Evolutionary conservation across 1,140 invertebrate species (phyloP), one percentile per base, ranked within the genome.

Genomic region (Drosophila serrata): DNA sequence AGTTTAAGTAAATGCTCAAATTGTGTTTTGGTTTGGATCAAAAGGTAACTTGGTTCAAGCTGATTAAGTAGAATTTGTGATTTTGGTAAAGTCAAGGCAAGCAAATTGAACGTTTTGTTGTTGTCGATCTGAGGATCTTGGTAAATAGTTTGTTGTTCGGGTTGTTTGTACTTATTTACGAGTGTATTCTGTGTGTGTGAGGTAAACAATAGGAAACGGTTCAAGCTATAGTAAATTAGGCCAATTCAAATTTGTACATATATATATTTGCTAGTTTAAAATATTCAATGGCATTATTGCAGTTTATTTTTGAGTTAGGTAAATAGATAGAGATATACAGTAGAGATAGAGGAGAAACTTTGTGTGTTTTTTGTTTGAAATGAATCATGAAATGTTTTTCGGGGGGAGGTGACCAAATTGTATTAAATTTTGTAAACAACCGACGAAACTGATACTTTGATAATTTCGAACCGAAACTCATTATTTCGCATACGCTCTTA

Each of bases 371-470:
- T 57, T 33, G 53, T 80, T 59, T 74, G 59, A 42, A 60, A 60
- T 64, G 51, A 57, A 24, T 74, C 46, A 73, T 79, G 55, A 65
- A 75, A 73, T 55, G 64, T 69, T 67, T 40, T n/a, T n/a, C n/a
- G n/a, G 35, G 73, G 55, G 49, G 12, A 53, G 73, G 39, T 72
- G 84, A 86, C 76, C 82, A 68, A 78, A 86, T 78, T 81, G 79
- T 63, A 79, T 29, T 29, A 17, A 65, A 76, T 65, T 67, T 42
- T 45, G 24, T 60, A 40, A 70, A 37, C 19, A 58, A 70, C 68
- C 67, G 68, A 72, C 49, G 51, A 57, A 45, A 61, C 11, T 64
- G 15, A 46, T 49, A 72, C 57, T 69, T 69, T 39, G 43, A 63
- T 35, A 42, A 68, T 46, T 67, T 68, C 29, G 62, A 68, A 48